phyloP scores from a whole-genome alignment of 1,140 invertebrate genomes.

The Zaprionus tsacasi region DNA sequence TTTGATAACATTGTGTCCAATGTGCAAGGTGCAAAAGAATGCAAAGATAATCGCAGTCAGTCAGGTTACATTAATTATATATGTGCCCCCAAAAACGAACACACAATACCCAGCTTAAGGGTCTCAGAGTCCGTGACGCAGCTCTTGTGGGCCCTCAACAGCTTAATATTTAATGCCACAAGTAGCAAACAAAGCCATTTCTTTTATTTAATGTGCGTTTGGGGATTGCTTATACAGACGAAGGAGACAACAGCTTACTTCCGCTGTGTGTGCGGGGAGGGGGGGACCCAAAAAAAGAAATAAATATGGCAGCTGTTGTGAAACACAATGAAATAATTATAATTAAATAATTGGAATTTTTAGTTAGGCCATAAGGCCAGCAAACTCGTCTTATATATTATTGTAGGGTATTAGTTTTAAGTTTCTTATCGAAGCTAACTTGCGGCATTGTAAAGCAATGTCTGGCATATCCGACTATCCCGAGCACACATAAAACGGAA shows the following conservation, averaged over 20 bases:
- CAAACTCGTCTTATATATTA: too few relatives aligned
- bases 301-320: not conserved
- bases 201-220: constrained; percentile 76
- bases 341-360: not conserved
- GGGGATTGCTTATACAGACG: constrained; percentile 13
- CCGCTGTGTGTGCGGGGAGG: constrained; percentile 33
- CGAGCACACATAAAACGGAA: constrained; percentile 49
- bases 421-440: constrained; percentile 11
- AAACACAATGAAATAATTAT: constrained; percentile 26
- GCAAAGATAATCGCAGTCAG: constrained; percentile 79
- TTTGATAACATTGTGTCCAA: not conserved
- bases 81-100: constrained; percentile 44
- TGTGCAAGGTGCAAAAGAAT: constrained; percentile 75
- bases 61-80: constrained; percentile 80
- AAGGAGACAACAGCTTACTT: constrained; percentile 48
- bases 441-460: constrained; percentile 40
- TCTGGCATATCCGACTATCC: constrained; percentile 56
- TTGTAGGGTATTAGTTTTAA: too few relatives aligned
- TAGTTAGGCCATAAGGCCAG: too few relatives aligned
- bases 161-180: constrained; percentile 79
- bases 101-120: not conserved
- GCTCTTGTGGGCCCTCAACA: constrained; percentile 41
- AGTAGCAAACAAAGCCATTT: constrained; percentile 79
- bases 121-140: constrained; percentile 22
- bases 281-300: constrained; percentile 1